Percentiles rank a stretch among this genome's conserved stretches.
phyloP scores from a whole-genome alignment of 1,140 invertebrate species.

The Cherax destructor region DNA sequence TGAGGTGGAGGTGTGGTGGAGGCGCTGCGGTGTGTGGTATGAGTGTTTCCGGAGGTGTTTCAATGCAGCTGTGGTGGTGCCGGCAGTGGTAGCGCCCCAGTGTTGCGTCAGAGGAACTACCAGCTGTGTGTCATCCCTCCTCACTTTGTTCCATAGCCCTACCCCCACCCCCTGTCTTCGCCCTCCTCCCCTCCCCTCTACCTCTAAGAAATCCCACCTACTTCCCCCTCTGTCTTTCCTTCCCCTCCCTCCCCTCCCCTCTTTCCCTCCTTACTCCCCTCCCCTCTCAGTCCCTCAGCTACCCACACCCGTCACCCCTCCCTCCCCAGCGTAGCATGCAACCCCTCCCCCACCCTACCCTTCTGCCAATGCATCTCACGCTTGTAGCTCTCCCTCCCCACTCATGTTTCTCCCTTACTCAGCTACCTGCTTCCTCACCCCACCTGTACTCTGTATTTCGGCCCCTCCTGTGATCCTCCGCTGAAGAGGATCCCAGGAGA shows the following conservation, averaged over 20 bases:
- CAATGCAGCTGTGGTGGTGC: background rate
- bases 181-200: background rate
- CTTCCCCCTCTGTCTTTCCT: background rate
- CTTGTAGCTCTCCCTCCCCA: too few relatives aligned
- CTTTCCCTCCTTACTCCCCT: background rate
- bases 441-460: too few relatives aligned
- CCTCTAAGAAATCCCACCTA: too few relatives aligned
- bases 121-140: background rate
- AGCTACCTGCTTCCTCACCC: too few relatives aligned
- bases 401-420: too few relatives aligned
- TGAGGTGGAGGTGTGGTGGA: background rate
- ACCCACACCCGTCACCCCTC: background rate
- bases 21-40: background rate
- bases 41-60: background rate
- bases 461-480: too few relatives aligned
- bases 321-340: background rate
- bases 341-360: background rate
- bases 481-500: too few relatives aligned
- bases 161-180: background rate
- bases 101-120: conserved; percentile 29
- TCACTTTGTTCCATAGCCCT: background rate
- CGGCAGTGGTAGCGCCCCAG: conserved; percentile 15
- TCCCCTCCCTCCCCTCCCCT: background rate
- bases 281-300: background rate
- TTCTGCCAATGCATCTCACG: background rate